Conservation (phyloP, 2,888 invertebrate species). For the Patella ulyssiponensis region DNA sequence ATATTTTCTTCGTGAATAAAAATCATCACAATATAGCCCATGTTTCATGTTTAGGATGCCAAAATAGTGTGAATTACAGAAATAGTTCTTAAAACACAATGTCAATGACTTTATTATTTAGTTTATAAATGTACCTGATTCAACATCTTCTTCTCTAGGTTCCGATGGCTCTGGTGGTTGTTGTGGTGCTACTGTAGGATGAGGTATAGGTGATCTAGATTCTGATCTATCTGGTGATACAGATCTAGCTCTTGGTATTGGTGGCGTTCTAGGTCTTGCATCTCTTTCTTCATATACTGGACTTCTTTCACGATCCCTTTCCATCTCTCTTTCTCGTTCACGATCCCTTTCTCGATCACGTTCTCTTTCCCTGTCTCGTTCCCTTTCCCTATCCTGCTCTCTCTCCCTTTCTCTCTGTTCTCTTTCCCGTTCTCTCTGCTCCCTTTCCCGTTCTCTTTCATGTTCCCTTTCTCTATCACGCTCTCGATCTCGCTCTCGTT, state of each 20-base stretch:
- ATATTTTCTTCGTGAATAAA: no score
- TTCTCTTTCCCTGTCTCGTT: slow-evolving; percentile 17
- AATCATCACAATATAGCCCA: no score
- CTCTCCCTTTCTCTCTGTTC: slow-evolving; percentile 10
- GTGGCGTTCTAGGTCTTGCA: slow-evolving; percentile 31
- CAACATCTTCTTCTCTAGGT: slow-evolving; percentile 37
- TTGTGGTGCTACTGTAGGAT: slow-evolving; percentile 31
- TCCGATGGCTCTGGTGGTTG: slow-evolving; percentile 48
- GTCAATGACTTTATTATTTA: no score
- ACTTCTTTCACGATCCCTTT: slow-evolving; percentile 17
- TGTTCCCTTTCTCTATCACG: slow-evolving; percentile 9
- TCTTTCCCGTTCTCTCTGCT: slow-evolving; percentile 18
- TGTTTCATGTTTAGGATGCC: no score
- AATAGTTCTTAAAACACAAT: no score
- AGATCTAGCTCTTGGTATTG: slow-evolving; percentile 38
- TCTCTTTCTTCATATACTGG: slow-evolving; percentile 26
- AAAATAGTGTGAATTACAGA: no score
- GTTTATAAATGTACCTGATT: slow-evolving; percentile 33
- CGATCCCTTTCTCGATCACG: slow-evolving; percentile 23
- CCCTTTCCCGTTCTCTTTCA: slow-evolving; percentile 27
- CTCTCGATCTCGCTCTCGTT: neutral
- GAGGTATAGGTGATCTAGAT: slow-evolving; percentile 37
- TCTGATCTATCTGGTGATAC: slow-evolving; percentile 43
- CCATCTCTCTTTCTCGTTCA: slow-evolving; percentile 11
- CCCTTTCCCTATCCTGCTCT: neutral